Base-by-base conservation (phyloP, 2,797 vertebrate genomes). In the Xenopus petersii region DNA sequence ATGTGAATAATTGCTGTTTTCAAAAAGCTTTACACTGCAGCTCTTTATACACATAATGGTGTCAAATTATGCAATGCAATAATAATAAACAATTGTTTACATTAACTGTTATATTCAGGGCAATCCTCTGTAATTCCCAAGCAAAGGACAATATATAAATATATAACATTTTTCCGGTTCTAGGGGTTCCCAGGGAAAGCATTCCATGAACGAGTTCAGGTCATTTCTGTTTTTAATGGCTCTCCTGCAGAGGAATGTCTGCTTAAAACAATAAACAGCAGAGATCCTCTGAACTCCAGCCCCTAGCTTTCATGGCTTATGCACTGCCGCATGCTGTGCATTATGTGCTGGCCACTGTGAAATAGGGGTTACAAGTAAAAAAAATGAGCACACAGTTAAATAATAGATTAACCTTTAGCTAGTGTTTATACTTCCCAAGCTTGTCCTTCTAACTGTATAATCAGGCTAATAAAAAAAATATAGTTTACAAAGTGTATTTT, bases 211-310 rank as follows among this genome's bases (percentile, higher is more conserved):
- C 13, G 46, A 62, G 68, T 69, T 59, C 62, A 64, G 69, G 62
- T 64, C 73, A 70, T 33, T 68, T 60, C 48, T 75, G 73, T 75
- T 69, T 75, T 56, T 64, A 74, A 75, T 75, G 67, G 73, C 66
- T 75, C 66, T 67, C 73, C 73, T 75, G 73, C 73, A 69, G 65
- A 63, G 73, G 66, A 75, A 46, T 63, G 24, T 64, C 48, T 69
- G 59, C 58, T 70, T 69, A 75, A 46, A 36, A 75, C 55, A 75
- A 75, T 61, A 75, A 75, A 69, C 73, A 75, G 21, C 33, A 48
- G 59, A 69, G 16, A 75, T 75, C 60, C 68, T 56, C 26, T 47
- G 66, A 49, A 64, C 68, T 75, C 46, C 59, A 54, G 15, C 65
- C 21, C 58, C 42, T 62, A 12, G 59, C 73, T 63, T 49, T 63